Base-by-base conservation (phyloP, 2,113 vertebrate genomes). In the Eidolon helvum region DNA sequence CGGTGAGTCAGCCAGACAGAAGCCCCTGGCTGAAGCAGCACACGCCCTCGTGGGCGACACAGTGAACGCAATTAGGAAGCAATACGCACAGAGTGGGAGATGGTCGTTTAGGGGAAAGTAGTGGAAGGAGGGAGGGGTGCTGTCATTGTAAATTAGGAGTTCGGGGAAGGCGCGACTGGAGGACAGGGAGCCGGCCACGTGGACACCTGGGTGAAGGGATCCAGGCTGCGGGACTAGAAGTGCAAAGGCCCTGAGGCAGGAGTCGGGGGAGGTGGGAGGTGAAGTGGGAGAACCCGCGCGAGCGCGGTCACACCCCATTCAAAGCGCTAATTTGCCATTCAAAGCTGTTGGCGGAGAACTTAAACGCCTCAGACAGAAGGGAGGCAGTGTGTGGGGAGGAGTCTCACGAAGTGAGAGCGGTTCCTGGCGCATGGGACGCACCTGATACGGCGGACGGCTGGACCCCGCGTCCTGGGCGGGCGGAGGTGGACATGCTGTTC, bases 161-260 rank as follows among this genome's bases (percentile, higher is more conserved):
- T 80, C 57, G n/a, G 30, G 69, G 15, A 63, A 53, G 8, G 50
- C 4, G 8, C 45, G 1, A 10, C n/a, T 78, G n/a, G 24, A 61
- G 35, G n/a, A 18, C 5, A 55, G n/a, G 30, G 18, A 61, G 71
- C 5, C 74, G 75, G 74, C 61, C 82, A 28, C 4, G 0, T 28
- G 26, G 30, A 24, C 45, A 45, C 38, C 53, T 69, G 48, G 11
- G 35, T 21, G 35, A 79, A 19, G 50, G 6, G 2, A 4, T 55
- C 53, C 8, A 30, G 43, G n/a, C 59, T 79, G 53, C 68, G 40
- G 53, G 19, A 33, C 22, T 0, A 11, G n/a, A 75, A 53, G 9
- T 26, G 87, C 55, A 66, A 82, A 90, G 74, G 35, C 33, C 68
- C 35, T 72, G 61, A 43, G 91, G 24, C 61, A 14, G 21, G n/a